Evolutionary conservation across 2,113 vertebrate genomes (phyloP).

Genomic region (Datnioides undecimradiatus): DNA sequence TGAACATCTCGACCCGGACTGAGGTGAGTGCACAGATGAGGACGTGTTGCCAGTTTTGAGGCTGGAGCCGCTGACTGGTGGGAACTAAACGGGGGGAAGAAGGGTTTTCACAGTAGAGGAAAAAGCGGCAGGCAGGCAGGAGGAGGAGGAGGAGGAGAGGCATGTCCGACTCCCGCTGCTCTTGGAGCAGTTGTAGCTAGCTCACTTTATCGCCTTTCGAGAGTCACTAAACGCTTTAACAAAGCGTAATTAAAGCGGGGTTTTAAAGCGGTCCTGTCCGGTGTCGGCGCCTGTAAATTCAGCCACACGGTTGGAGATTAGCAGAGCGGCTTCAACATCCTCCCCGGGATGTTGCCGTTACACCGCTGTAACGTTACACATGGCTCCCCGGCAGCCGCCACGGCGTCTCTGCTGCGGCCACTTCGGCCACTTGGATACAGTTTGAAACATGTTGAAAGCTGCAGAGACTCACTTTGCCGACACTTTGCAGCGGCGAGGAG

Average conservation of each 20-base stretch:
- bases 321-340: conserved; percentile 67
- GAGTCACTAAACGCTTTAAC: background rate
- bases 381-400: conserved; percentile 24
- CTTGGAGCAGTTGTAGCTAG: conserved; percentile 51
- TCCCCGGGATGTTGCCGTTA: conserved; percentile 57
- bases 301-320: conserved; percentile 21
- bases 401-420: background rate
- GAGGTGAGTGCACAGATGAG: conserved; percentile 69
- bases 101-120: conserved; percentile 47
- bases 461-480: background rate
- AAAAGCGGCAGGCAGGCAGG: conserved; percentile 39
- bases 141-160: conserved; percentile 40
- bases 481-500: rapidly evolving
- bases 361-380: conserved; percentile 36
- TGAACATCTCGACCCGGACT: conserved; percentile 54
- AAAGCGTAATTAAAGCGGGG: conserved; percentile 15
- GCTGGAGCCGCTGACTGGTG: conserved; percentile 22
- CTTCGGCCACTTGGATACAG: conserved; percentile 1
- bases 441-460: conserved; percentile 11
- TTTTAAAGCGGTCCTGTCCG: conserved; percentile 38
- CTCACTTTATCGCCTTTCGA: conserved; percentile 44
- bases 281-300: conserved; percentile 24
- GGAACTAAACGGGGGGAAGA: conserved; percentile 52
- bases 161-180: conserved; percentile 59
- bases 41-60: conserved; percentile 28